phyloP scores from a whole-genome alignment of 2,797 vertebrate species.

The Molothrus aeneus region DNA sequence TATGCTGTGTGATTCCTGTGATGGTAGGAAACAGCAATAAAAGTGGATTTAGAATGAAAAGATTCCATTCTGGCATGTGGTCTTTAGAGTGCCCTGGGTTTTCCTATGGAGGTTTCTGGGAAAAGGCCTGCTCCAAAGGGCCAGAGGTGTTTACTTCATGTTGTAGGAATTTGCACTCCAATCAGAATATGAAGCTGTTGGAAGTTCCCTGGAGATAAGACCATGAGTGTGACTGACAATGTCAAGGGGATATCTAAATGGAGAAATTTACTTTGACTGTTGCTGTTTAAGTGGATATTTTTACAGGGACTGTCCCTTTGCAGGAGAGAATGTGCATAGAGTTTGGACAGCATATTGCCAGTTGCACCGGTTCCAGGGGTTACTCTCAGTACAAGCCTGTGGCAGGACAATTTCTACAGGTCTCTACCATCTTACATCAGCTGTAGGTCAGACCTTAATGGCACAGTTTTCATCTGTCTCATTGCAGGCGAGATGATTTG shows the following conservation, averaged over 20 bases:
- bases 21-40: constrained; percentile 52
- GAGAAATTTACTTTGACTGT: not conserved
- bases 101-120: constrained; percentile 33
- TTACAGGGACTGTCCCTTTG: not conserved
- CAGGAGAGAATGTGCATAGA: not conserved
- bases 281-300: not conserved
- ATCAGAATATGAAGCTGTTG: not conserved
- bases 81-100: not conserved
- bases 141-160: constrained; percentile 2
- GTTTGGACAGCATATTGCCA: rapidly evolving
- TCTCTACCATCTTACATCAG: not conserved
- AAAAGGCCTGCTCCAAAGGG: not conserved
- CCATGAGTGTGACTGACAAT: not conserved
- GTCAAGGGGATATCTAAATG: not conserved
- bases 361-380: not conserved
- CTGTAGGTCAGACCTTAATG: not conserved
- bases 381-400: not conserved
- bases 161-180: constrained; percentile 10
- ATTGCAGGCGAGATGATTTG: not conserved
- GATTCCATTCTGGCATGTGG: constrained; percentile 5
- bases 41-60: constrained; percentile 48
- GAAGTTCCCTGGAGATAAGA: constrained; percentile 16
- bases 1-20: constrained; percentile 14
- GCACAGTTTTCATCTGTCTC: not conserved
- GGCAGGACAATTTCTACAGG: not conserved